Percentiles rank a stretch among this genome's conserved stretches.
These are phyloP conservation scores for Bombyx mori DNA, from an alignment of 1,140 invertebrate species.

Conservation along the genomic window ASM3026992v2 NC_085131.1:6756001-6756500, in stretches of 20 bases:
- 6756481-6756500: constrained; percentile 27
- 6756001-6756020: too few species aligned
- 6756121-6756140: too few species aligned
- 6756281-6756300: background rate
- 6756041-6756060: too few species aligned
- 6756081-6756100: too few species aligned
- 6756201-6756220: background rate
- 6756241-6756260: background rate
- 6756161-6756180: background rate
- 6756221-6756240: background rate
- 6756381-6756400: constrained; percentile 42
- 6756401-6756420: constrained; percentile 10
- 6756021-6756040: too few species aligned
- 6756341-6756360: constrained; percentile 51
- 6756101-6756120: too few species aligned
- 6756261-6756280: background rate
- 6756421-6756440: background rate
- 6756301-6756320: constrained; percentile 27
- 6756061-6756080: too few species aligned
- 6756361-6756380: constrained; percentile 54
- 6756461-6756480: background rate
- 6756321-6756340: constrained; percentile 48
- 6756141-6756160: background rate
- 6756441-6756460: background rate
- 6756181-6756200: background rate